Evolutionary conservation across 2,797 vertebrate genomes (phyloP).

Genomic region (Lophura swinhoii): DNA sequence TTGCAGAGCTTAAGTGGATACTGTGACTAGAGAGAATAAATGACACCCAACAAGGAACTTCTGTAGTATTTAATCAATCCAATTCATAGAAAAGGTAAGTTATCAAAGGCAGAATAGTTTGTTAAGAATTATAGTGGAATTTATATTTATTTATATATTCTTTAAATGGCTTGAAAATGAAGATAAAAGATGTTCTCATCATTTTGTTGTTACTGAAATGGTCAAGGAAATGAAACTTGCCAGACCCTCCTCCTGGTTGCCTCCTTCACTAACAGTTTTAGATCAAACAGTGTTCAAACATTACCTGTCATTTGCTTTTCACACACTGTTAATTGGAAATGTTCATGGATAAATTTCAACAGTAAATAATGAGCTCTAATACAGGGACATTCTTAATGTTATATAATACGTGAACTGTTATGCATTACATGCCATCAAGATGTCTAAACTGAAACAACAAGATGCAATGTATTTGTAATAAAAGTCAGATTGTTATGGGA

Average conservation of each 20-base stretch:
- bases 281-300: not conserved
- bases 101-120: not conserved
- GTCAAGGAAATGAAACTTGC: not conserved
- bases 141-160: not conserved
- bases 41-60: not conserved
- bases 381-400: not conserved
- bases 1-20: not conserved
- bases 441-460: not conserved
- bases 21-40: not conserved
- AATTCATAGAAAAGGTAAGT: not conserved
- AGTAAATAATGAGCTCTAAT: not conserved
- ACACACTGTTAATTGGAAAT: not conserved
- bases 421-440: rapidly evolving
- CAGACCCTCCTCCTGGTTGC: not conserved
- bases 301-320: not conserved
- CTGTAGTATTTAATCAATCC: not conserved
- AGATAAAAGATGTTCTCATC: not conserved
- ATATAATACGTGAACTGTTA: not conserved
- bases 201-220: not conserved
- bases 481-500: not conserved
- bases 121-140: not conserved
- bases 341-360: not conserved
- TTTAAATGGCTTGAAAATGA: not conserved
- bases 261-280: not conserved
- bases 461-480: not conserved